Percentiles rank a stretch among this genome's conserved stretches.
phyloP scores from a whole-genome alignment of 2,888 invertebrate species.

The Polietes domitor region DNA sequence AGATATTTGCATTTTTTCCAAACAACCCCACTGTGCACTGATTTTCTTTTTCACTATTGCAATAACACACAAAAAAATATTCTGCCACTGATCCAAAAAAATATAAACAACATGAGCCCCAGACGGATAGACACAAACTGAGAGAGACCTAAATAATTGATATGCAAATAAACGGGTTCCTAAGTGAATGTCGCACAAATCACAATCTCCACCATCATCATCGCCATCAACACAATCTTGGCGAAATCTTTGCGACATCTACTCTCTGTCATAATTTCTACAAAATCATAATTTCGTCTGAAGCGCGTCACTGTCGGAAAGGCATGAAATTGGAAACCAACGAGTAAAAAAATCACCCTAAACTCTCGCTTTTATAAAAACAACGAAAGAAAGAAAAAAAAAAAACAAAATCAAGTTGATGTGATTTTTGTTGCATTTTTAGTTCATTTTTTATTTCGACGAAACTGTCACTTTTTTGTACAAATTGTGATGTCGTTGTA shows the following conservation, averaged over 20 bases:
- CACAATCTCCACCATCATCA: background rate
- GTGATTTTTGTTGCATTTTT: background rate
- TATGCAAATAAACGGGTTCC: constrained; percentile 14
- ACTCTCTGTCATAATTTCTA: background rate
- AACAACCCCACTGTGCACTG: too few species aligned
- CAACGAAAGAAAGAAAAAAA: too few species aligned
- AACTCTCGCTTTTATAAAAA: background rate
- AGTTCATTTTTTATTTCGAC: background rate
- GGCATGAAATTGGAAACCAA: background rate
- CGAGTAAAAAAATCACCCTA: background rate
- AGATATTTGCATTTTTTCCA: too few species aligned
- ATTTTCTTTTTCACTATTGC: too few species aligned
- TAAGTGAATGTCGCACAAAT: background rate
- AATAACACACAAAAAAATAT: too few species aligned
- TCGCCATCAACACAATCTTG: background rate
- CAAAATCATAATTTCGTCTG: background rate
- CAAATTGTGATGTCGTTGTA: background rate
- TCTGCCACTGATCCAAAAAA: too few species aligned
- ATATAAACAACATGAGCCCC: too few species aligned
- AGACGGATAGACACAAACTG: too few species aligned
- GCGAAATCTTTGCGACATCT: background rate
- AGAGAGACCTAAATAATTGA: background rate
- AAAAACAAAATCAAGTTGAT: background rate
- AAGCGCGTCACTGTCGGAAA: background rate
- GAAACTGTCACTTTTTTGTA: constrained; percentile 18